These are phyloP conservation scores for Tapirus indicus DNA, from an alignment of 2,797 vertebrate species.

Conservation along the genomic window DNA sequence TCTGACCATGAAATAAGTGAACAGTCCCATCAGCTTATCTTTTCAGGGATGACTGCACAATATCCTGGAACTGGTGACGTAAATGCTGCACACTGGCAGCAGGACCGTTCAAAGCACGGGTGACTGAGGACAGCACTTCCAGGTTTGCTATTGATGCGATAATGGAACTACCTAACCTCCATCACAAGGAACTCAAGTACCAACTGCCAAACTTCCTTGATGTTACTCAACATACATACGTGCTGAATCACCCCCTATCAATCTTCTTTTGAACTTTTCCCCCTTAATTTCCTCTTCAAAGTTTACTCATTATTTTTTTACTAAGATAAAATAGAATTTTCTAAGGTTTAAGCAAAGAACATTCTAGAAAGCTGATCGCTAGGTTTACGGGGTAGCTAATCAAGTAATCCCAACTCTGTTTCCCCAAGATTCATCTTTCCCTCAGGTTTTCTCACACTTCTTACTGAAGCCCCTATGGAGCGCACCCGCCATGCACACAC, in stretches of 20 bases:
- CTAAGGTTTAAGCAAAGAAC: neutral
- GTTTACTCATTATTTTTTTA: neutral
- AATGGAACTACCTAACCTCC: neutral
- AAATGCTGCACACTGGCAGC: neutral
- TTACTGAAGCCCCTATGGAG: neutral
- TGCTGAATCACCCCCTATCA: neutral
- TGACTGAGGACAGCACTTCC: neutral
- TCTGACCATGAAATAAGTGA: neutral
- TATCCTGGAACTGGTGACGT: neutral
- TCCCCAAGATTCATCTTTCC: neutral
- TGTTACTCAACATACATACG: accelerated
- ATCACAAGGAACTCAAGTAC: neutral
- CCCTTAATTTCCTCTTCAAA: neutral
- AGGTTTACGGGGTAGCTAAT: neutral
- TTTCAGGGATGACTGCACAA: neutral
- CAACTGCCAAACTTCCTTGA: neutral
- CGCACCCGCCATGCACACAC: neutral
- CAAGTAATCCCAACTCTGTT: neutral
- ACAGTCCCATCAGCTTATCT: neutral
- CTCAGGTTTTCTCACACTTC: neutral
- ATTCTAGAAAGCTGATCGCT: neutral
- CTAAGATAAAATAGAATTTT: neutral
- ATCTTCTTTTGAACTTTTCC: neutral
- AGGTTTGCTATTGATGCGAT: neutral
- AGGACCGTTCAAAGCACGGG: neutral